Base-by-base conservation (phyloP, 2,888 invertebrate genomes). In the Gastracanthus pulcherrimus region DNA sequence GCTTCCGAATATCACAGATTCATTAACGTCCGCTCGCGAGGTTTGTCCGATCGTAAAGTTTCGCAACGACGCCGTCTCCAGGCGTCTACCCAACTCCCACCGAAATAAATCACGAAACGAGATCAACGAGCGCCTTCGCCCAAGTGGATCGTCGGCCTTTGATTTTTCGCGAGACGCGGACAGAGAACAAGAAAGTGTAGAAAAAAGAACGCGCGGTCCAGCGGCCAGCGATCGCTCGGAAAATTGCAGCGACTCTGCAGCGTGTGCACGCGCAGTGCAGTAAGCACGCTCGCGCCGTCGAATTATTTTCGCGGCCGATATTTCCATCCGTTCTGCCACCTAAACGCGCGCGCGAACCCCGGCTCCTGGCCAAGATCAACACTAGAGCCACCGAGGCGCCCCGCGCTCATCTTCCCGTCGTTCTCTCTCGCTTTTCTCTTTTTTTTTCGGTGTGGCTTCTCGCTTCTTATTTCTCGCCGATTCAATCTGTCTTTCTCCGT, bases 271-370 rank as follows among this genome's bases (percentile, higher is more conserved):
- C 36, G 51, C 41, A n/a, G 60, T 34, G 38, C 41, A 34, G 9
- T n/a, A n/a, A n/a, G n/a, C n/a, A n/a, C 23, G 45, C n/a, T 58
- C 86, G 86, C 84, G 84, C 86, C 87, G 89, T 89, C 88, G 87
- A 91, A 90, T 91, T 91, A 91, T 91, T 91, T 91, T 90, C 90
- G 90, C 90, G 88, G 87, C 89, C 90, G 90, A 91, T 91, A 91
- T 91, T 91, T 91, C 90, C 89, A 91, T 91, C 90, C 89, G 87
- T 89, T 85, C 88, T 85, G 86, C 87, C 86, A 87, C 87, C 88
- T 86, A 87, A 89, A 85, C 86, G 84, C 66, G 82, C 86, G 86
- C 87, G 85, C 82, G 87, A 86, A 87, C 88, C 89, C 88, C 84
- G 88, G 87, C 88, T 86, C 82, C 86, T 85, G 87, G 90, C 90